Base-by-base conservation (phyloP, 2,797 vertebrate genomes). In the Phrynocephalus forsythii region DNA sequence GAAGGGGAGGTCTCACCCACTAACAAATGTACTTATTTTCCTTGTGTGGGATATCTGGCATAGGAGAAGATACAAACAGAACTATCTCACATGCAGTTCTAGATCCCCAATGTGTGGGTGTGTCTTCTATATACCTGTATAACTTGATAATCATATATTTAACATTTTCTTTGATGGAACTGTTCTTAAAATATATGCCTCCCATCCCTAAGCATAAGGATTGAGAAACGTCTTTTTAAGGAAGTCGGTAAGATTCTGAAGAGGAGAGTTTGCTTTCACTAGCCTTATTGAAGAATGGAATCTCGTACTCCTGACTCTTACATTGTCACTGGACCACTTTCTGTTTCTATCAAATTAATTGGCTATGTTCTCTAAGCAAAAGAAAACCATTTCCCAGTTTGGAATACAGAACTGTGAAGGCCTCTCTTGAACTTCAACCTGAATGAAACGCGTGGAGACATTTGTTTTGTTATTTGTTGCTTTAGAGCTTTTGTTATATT, bases 401-500 rank as follows among this genome's bases (percentile, higher is more conserved):
- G 97, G 97, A 96, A 97, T 97, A 97, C 95, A 95, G 95, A 96
- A 96, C 92, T 95, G 90, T 92, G 92, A 95, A 94, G 94, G 95
- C 94, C 92, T 96, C 95, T 97, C 96, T 94, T 94, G 95, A 95
- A 94, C 94, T 93, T 93, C 94, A 96, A 95, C 96, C 95, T 96
- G 93, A 94, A 94, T 94, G 94, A 95, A 95, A 92, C 95, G 93
- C 96, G 96, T 95, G 91, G 94, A 96, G 95, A 94, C 94, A 94
- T 96, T 81, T 95, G 96, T 98, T 98, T 85, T 96, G 97, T 98
- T 88, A 95, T 96, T 96, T 86, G 95, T 97, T 96, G 97, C 97
- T 96, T 97, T 98, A 97, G 96, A 98, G 97, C 97, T 98, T 97
- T 97, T 96, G 96, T 98, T 97, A 96, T 97, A 96, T 97, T 97